Evolutionary conservation across 1,140 invertebrate genomes (phyloP).

Genomic region (Drosophila malerkotliana): DNA sequence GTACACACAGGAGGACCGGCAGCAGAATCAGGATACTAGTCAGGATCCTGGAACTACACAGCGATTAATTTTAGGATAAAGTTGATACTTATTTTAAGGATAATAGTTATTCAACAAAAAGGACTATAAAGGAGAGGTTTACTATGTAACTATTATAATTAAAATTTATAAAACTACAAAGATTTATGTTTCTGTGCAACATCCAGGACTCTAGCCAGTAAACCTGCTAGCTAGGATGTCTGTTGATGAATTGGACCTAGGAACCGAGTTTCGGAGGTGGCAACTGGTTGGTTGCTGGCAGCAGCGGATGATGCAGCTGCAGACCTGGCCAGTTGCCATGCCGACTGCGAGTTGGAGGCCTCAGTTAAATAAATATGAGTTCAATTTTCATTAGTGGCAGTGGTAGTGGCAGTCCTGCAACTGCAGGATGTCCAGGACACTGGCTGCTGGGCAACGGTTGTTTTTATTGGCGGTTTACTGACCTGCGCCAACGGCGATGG

Average conservation of each 20-base stretch:
- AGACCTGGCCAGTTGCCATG: constrained; percentile 34
- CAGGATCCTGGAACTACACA: constrained; percentile 39
- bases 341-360: constrained; percentile 52
- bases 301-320: neutral
- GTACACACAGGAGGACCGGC: constrained; percentile 54
- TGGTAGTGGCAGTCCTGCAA: neutral
- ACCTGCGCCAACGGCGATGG: constrained; percentile 70
- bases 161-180: neutral
- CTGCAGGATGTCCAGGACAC: constrained; percentile 16
- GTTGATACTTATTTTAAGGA: too few relatives aligned
- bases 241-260: constrained; percentile 78
- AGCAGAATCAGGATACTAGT: constrained; percentile 43
- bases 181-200: constrained; percentile 5
- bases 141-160: neutral
- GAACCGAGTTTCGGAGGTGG: constrained; percentile 27
- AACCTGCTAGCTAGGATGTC: constrained; percentile 56
- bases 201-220: constrained; percentile 26
- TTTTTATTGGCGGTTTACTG: constrained; percentile 82
- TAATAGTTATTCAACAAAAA: too few relatives aligned
- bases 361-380: constrained; percentile 81
- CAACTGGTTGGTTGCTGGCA: constrained; percentile 6
- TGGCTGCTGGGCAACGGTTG: constrained; percentile 55
- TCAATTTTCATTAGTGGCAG: constrained; percentile 69
- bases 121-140: neutral
- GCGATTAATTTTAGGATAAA: neutral